Evolutionary conservation across 2,797 vertebrate genomes (phyloP), one percentile per base, ranked within the genome.

Genomic region (Antrozous pallidus): DNA sequence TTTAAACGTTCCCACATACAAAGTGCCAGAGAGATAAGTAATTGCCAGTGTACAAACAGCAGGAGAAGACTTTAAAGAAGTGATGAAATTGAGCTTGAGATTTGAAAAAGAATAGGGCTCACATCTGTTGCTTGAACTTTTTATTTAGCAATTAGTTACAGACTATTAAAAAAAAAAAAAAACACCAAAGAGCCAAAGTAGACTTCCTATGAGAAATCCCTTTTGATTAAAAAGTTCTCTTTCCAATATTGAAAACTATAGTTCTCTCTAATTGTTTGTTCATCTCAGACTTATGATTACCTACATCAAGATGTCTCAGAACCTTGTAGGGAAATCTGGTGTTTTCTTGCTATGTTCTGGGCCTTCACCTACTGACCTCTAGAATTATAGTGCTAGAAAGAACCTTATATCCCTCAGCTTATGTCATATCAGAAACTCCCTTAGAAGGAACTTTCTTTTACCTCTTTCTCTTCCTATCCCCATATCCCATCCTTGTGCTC

Each of bases 191-290:
- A 56, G 45, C 45, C 67, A 80, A 0, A 56, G 28, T 84, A 61
- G 51, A 47, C 51, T 87, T 92, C 71, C 58, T 75, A 56, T 28
- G 77, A 20, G 28, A 65, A 70, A 14, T 87, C 24, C 54, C n/a
- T 75, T 95, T 82, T 74, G 24, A 38, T 90, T 20, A 61, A 36
- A 67, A 90, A 94, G n/a, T 47, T 75, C 31, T 75, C 51, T 91
- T 74, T 69, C 47, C 8, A 28, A 7, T 36, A 26, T 38, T 92
- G 74, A 94, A 92, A 96, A 33, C 63, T 73, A 58, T 74, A 63
- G 56, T 92, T 92, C 13, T 77, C 31, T 88, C 31, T 80, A 71
- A 74, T 38, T 49, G 3, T 84, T 36, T 78, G 14, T 56, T 85
- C 40, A 63, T 51, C 31, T 47, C 82, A 92, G 75, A 63, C 47